phyloP scores from a whole-genome alignment of 2,888 invertebrate genomes.

The Trichopoda pennipes region DNA sequence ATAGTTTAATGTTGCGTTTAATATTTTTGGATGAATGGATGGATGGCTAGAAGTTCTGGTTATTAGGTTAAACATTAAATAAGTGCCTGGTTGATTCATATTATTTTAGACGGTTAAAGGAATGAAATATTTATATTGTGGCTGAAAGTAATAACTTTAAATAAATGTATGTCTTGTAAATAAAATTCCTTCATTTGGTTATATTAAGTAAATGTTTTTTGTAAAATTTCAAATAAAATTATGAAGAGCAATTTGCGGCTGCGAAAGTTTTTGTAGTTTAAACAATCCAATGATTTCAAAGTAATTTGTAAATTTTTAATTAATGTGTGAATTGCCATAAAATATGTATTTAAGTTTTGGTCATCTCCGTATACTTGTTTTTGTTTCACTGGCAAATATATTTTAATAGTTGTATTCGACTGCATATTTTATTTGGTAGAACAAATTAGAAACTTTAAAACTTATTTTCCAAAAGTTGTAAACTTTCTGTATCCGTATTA shows the following conservation, averaged over 20 bases:
- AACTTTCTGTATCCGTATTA: conserved; percentile 35
- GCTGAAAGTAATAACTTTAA: conserved; percentile 17
- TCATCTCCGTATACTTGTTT: neutral
- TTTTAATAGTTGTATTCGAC: neutral
- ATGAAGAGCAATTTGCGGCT: neutral
- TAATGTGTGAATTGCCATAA: conserved; percentile 12
- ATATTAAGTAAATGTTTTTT: neutral
- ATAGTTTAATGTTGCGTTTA: conserved; percentile 53
- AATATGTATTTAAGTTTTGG: conserved; percentile 6
- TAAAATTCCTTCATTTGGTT: no score
- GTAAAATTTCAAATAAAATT: neutral
- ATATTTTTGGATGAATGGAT: conserved; percentile 26
- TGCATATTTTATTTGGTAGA: conserved; percentile 28
- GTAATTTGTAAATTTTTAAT: neutral
- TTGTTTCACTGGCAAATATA: neutral
- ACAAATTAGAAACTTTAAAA: conserved; percentile 46
- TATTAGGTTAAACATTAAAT: no score
- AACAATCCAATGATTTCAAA: conserved; percentile 18
- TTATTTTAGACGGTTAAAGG: neutral
- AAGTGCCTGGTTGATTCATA: neutral
- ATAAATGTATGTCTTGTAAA: neutral
- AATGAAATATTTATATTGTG: conserved; percentile 20
- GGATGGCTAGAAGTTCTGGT: neutral
- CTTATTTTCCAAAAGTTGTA: conserved; percentile 32
- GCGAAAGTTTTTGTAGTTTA: neutral